These are phyloP conservation scores for Porites evermanni DNA, from an alignment of 92 coral and sea anemone species.

Conservation along the genomic window DNA sequence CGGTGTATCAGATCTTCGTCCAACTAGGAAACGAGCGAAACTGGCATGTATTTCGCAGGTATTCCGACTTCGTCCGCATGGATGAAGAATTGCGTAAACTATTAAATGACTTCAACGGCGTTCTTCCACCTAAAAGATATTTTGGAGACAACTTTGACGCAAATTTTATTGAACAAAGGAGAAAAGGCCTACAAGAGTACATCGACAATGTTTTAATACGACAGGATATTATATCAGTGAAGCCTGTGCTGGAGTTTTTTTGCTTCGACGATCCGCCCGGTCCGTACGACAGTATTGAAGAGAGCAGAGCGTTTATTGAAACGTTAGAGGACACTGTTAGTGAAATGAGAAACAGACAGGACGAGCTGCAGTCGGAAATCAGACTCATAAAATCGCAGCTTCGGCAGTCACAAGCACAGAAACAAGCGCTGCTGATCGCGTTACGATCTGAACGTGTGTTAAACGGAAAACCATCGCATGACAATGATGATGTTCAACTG, in stretches of 20 bases:
- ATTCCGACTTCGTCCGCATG: constrained; percentile 89
- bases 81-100: constrained; percentile 77
- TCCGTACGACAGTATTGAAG: constrained; percentile 84
- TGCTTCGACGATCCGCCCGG: constrained; percentile 95
- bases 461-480: constrained; percentile 86
- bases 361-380: constrained; percentile 66
- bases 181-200: constrained; percentile 81
- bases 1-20: constrained; percentile 91
- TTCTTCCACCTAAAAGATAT: constrained; percentile 90
- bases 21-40: constrained; percentile 74
- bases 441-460: constrained; percentile 90
- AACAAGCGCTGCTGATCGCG: constrained; percentile 91
- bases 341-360: constrained; percentile 71
- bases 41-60: constrained; percentile 95
- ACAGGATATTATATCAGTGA: constrained; percentile 53
- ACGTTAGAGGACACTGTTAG: constrained; percentile 75
- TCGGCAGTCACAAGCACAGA: constrained; percentile 84
- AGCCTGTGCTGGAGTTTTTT: constrained; percentile 81
- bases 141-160: constrained; percentile 91
- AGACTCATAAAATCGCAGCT: constrained; percentile 86
- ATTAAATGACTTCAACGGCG: constrained; percentile 62
- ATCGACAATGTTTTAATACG: constrained; percentile 72
- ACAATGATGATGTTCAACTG: constrained; percentile 82
- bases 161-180: constrained; percentile 79
- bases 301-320: constrained; percentile 90